Conservation (phyloP, 2,797 vertebrate genomes). For the Echiichthys vipera region DNA sequence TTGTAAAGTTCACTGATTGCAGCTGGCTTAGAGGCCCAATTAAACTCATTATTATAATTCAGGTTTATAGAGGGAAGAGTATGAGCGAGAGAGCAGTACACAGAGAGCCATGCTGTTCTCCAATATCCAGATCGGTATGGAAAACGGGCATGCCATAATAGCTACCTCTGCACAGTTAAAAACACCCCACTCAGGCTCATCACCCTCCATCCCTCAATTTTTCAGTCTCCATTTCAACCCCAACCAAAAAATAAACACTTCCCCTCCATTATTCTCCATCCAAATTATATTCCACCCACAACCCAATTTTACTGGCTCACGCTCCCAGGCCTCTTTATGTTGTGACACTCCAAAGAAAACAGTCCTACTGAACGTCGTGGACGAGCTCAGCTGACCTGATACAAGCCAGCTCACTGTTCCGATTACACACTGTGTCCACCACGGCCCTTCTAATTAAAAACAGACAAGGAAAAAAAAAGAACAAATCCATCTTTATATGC, state of each 20-base stretch:
- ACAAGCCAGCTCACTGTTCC: conserved; percentile 66
- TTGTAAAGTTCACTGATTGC: conserved; percentile 81
- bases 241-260: conserved; percentile 75
- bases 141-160: conserved; percentile 63
- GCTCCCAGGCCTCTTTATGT: conserved; percentile 65
- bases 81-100: conserved; percentile 28
- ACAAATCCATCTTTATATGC: conserved; percentile 67
- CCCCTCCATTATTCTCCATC: conserved; percentile 71
- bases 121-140: conserved; percentile 51
- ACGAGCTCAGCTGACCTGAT: conserved; percentile 69
- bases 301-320: conserved; percentile 64
- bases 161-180: conserved; percentile 67
- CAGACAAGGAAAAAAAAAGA: conserved; percentile 50
- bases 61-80: conserved; percentile 65
- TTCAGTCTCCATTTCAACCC: conserved; percentile 72
- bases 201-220: conserved; percentile 48
- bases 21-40: conserved; percentile 75
- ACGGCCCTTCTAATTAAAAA: conserved; percentile 69
- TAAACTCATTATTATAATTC: conserved; percentile 81
- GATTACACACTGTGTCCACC: conserved; percentile 72
- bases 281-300: conserved; percentile 79
- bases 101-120: conserved; percentile 51
- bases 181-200: conserved; percentile 64
- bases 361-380: conserved; percentile 72
- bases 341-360: conserved; percentile 78